Percentiles rank a stretch among this genome's conserved stretches.
These are phyloP conservation scores for Resseliella maxima DNA, from an alignment of 2,888 invertebrate species.

Conservation along the genomic window DNA sequence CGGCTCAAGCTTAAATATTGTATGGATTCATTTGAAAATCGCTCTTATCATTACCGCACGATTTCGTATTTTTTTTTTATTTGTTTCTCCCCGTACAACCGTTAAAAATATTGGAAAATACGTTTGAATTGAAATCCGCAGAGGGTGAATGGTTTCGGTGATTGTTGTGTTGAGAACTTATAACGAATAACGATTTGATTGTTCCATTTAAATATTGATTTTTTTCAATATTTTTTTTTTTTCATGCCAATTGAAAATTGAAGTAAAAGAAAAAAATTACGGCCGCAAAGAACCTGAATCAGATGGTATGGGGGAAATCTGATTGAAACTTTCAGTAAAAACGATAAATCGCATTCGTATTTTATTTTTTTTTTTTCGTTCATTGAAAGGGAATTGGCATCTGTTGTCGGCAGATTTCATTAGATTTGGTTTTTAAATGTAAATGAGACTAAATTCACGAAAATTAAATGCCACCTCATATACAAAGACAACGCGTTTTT, in stretches of 20 bases:
- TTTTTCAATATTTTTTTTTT: constrained; percentile 4
- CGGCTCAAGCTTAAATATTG: constrained; percentile 11
- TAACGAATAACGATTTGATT: constrained; percentile 13
- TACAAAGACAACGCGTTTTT: background rate
- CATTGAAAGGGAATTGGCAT: background rate
- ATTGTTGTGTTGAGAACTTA: background rate
- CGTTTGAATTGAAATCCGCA: background rate
- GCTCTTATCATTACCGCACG: constrained; percentile 10
- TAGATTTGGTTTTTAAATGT: background rate
- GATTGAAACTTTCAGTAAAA: background rate
- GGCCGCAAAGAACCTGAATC: background rate
- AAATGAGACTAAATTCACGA: background rate
- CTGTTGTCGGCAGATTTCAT: constrained; percentile 11
- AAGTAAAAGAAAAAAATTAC: background rate
- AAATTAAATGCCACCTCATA: background rate
- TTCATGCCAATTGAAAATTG: background rate
- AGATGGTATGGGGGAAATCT: background rate
- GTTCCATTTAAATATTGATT: constrained; percentile 41
- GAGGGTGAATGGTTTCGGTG: background rate
- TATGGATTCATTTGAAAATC: constrained; percentile 31
- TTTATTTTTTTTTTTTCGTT: background rate
- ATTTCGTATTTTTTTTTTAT: no score
- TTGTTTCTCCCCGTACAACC: background rate
- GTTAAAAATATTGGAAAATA: no score
- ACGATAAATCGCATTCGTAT: no score